Percentiles rank a stretch among this genome's conserved stretches.
Conservation (phyloP, 2,888 invertebrate genomes). For the Drosophila recens region DNA sequence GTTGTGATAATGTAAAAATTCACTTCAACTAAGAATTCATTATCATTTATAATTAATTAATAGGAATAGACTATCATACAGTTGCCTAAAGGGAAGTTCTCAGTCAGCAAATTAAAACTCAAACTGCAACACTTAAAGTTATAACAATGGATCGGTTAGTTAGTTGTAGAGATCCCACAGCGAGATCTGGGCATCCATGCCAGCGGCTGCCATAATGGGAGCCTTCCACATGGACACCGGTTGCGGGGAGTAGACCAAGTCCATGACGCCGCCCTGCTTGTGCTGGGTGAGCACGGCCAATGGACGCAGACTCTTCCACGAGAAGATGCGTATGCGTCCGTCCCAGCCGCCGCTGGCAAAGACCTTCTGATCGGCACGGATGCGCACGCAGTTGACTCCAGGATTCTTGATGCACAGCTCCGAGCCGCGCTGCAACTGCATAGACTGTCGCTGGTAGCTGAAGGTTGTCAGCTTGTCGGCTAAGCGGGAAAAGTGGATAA, state of each 20-base stretch:
- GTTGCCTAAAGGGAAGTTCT: constrained; percentile 21
- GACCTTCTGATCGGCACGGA: constrained; percentile 90
- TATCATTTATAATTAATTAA: constrained; percentile 1
- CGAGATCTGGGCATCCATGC: constrained; percentile 91
- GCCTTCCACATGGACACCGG: constrained; percentile 89
- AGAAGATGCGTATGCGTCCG: constrained; percentile 90
- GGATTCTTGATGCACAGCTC: constrained; percentile 90
- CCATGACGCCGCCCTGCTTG: constrained; percentile 89
- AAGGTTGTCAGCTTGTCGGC: constrained; percentile 82
- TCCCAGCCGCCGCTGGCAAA: constrained; percentile 92
- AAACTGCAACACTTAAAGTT: constrained; percentile 49
- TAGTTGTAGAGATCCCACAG: constrained; percentile 94
- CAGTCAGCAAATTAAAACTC: constrained; percentile 33
- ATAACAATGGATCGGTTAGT: constrained; percentile 83
- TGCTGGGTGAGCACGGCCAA: constrained; percentile 91
- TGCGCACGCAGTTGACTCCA: constrained; percentile 89
- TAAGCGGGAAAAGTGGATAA: constrained; percentile 10
- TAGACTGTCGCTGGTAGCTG: constrained; percentile 81
- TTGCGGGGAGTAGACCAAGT: constrained; percentile 89
- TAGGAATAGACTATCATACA: constrained; percentile 13
- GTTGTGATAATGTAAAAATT: neutral
- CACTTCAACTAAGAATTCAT: neutral
- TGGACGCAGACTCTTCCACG: constrained; percentile 91
- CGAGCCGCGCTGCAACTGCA: constrained; percentile 87
- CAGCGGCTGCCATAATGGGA: constrained; percentile 92